Conservation (phyloP, 2,888 invertebrate species). For the Eupithecia tripunctaria region DNA sequence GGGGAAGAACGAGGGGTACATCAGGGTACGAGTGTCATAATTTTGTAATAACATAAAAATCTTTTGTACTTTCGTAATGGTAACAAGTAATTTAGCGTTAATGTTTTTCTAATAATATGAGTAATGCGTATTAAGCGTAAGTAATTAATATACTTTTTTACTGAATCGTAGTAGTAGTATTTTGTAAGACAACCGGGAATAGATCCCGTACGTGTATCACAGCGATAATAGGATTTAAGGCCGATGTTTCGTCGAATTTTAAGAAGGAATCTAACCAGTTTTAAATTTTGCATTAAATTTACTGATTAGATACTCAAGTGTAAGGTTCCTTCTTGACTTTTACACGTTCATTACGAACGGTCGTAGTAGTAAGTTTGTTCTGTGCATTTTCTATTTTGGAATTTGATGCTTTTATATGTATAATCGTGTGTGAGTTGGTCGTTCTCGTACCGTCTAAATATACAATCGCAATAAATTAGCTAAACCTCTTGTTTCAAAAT, state of each 20-base stretch:
- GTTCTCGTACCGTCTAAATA: constrained; percentile 33
- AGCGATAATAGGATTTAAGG: constrained; percentile 81
- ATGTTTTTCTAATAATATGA: constrained; percentile 78
- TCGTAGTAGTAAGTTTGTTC: constrained; percentile 66
- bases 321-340: constrained; percentile 64
- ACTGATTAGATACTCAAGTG: constrained; percentile 45
- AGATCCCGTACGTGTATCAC: constrained; percentile 80
- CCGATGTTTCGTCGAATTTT: constrained; percentile 62
- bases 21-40: constrained; percentile 85
- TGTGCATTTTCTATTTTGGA: constrained; percentile 68
- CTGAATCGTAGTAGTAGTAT: constrained; percentile 80
- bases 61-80: constrained; percentile 82
- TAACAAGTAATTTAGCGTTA: constrained; percentile 78
- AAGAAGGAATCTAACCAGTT: constrained; percentile 61
- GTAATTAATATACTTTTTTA: constrained; percentile 77
- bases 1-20: constrained; percentile 81
- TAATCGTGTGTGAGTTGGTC: constrained; percentile 48
- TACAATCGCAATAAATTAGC: background rate
- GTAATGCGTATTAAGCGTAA: constrained; percentile 76
- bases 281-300: constrained; percentile 44
- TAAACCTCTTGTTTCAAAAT: constrained; percentile 35
- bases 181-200: constrained; percentile 74
- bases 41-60: constrained; percentile 69
- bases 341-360: constrained; percentile 55
- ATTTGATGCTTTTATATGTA: constrained; percentile 64